Base-by-base conservation (phyloP, 2,797 vertebrate species). In the Molossus alvarezi region DNA sequence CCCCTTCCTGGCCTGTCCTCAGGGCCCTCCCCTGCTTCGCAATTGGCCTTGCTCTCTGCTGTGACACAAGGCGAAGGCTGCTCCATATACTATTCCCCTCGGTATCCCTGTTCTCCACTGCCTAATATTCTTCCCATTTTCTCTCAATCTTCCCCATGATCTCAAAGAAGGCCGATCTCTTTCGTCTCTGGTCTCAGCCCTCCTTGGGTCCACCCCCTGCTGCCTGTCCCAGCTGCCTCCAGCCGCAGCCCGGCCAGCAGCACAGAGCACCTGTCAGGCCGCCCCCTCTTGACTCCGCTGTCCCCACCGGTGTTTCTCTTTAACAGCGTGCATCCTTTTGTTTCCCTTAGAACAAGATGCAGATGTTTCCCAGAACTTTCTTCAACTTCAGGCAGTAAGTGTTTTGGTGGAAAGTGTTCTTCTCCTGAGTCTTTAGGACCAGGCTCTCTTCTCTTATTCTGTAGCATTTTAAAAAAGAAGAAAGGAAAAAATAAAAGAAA, bases 271-370 rank as follows among this genome's bases (percentile, higher is more conserved):
- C 65, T 45, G 51, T 9, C 1, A 12, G 48, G 27, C 10, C 8
- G 1, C 33, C 29, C 21, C 10, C 0, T 58, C 75, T 5, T 23
- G 21, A 41, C 57, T 23, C n/a, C 4, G 27, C 20, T 60, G 15
- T 45, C 11, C 81, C n/a, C 77, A 9, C 25, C 67, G 0, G 88
- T 21, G 53, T 75, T 21, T 45, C 60, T 41, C 29, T 84, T 51
- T 55, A 91, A 96, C 75, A 89, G 65, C 45, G 79, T 72, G 37
- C 65, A 18, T 85, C 69, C 88, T 95, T 97, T 89, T 95, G 92
- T 97, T 97, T 97, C 83, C 96, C 96, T 91, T 93, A 97, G 86
- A 97, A 95, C 79, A 96, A 96, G 94, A 91, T 88, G 86, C 86
- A 94, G 89, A 77, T 91, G 96, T 91, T 97, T 96, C 73, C 96